phyloP scores from a whole-genome alignment of 2,797 vertebrate genomes.

The Chaetodon trifasciatus region DNA sequence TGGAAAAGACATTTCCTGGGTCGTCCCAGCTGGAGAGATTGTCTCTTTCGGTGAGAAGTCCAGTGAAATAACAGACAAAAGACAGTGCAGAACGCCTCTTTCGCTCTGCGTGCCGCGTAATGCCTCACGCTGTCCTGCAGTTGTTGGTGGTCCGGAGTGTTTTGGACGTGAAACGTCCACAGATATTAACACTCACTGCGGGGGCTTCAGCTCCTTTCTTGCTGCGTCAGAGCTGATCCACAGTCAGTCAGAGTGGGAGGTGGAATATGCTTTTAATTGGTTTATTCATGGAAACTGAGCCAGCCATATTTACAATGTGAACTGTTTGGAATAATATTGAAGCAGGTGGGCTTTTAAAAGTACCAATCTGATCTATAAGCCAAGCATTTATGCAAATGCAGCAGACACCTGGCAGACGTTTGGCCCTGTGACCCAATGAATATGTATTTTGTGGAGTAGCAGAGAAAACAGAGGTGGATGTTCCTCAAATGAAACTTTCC shows the following conservation, averaged over 20 bases:
- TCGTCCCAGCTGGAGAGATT: constrained; percentile 23
- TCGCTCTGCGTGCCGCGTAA: too few relatives aligned
- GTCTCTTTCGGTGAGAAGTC: constrained; percentile 31
- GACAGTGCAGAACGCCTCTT: not conserved
- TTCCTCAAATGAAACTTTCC: not conserved
- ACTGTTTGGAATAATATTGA: constrained; percentile 9
- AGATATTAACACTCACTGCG: not conserved
- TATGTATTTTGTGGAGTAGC: constrained; percentile 9
- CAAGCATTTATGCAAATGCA: constrained; percentile 37
- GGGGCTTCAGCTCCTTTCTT: not conserved
- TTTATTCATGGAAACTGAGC: constrained; percentile 14
- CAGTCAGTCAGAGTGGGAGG: constrained; percentile 5
- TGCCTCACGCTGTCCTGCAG: not conserved
- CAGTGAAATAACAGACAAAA: constrained; percentile 2
- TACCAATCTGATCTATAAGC: constrained; percentile 9
- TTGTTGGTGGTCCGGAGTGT: constrained; percentile 1
- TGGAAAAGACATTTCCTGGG: constrained; percentile 6
- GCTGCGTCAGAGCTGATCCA: not conserved
- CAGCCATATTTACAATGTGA: not conserved
- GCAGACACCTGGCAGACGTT: constrained; percentile 38
- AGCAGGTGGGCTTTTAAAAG: constrained; percentile 44
- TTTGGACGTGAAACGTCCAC: not conserved
- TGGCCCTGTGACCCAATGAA: constrained; percentile 26
- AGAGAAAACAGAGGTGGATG: not conserved
- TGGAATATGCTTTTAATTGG: not conserved